A percentile compares a stretch with the other conserved stretches of the same genome.
phyloP scores from a whole-genome alignment of 1,140 invertebrate genomes.

The Mesaphorura yosii region DNA sequence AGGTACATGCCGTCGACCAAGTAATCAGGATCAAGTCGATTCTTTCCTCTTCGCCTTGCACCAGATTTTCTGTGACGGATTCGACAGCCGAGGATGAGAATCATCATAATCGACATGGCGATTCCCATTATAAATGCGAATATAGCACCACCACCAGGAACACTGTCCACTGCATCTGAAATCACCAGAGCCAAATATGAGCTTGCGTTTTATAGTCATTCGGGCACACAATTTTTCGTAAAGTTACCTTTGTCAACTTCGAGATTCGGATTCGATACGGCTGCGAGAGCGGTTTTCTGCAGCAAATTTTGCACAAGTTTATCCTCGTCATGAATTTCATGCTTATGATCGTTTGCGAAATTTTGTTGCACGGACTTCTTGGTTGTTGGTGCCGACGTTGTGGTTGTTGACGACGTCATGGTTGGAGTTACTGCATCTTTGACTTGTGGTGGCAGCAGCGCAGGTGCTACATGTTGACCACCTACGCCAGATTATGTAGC shows the following conservation, averaged over 20 bases:
- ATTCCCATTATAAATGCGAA: constrained; percentile 44
- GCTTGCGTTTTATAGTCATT: not conserved
- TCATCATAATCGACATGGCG: constrained; percentile 55
- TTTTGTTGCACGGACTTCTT: not conserved
- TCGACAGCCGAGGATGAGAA: constrained; percentile 68
- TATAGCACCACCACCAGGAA: constrained; percentile 20
- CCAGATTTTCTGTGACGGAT: constrained; percentile 51
- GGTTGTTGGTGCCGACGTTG: not conserved
- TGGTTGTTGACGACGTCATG: not conserved
- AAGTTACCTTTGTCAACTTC: constrained; percentile 7
- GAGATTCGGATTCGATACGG: not conserved
- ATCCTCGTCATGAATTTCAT: not conserved
- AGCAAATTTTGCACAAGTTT: constrained; percentile 1
- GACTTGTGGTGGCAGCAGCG: too few species aligned
- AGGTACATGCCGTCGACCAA: constrained; percentile 96
- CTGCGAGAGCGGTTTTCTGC: not conserved
- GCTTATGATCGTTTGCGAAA: not conserved
- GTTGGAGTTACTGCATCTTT: too few species aligned
- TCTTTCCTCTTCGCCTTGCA: constrained; percentile 56
- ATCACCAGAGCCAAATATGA: not conserved
- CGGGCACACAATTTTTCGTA: not conserved
- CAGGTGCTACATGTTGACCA: too few species aligned
- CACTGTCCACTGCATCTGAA: not conserved
- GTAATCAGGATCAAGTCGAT: constrained; percentile 89
- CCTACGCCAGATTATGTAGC: not conserved